Evolutionary conservation across 2,888 invertebrate genomes (phyloP), one percentile per base, ranked within the genome.

Genomic region (Parochlus steinenii): DNA sequence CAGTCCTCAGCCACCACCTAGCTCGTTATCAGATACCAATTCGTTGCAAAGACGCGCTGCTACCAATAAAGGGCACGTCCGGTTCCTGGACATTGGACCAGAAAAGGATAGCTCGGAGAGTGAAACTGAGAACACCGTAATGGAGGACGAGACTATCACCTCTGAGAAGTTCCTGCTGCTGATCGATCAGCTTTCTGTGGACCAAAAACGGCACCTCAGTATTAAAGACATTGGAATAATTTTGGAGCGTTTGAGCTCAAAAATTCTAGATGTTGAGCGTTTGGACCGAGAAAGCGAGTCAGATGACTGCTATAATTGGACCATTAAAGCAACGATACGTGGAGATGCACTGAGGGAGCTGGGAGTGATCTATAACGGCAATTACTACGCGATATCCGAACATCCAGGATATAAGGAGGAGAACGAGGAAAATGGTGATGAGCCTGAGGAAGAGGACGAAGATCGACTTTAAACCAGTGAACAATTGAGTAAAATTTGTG

Each of bases 161-260:
- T 80, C 85, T 46, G 86, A 86, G 61, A 87, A 89, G 65, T 87
- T 89, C 66, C 74, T 90, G 53, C 67, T 90, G 54, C 73, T 90
- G 48, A 86, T 87, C 58, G 90, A 90, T 62, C 89, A 89, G 62
- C 69, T 89, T 45, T 86, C 85, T 54, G 81, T 85, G 49, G 86
- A 89, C 55, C 86, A 87, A 63, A 87, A 86, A 60, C 74, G 82
- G 43, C 87, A 87, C 55, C 72, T 90, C 46, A 85, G 81, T 56
- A 86, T 90, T 62, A 89, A 89, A 61, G 90, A 90, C 60, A 89
- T 90, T 61, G 90, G 90, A 45, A 85, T 90, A 56, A 90, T 90
- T 52, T 68, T 90, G 48, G 90, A 90, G 60, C 69, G 89, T 49
- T 72, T 90, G 49, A 86, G 78, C 60, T 86, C 87, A 41, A 90